Evolutionary conservation across 1,140 invertebrate genomes (phyloP), one percentile per base, ranked within the genome.

Genomic region (Dryas iulia): DNA sequence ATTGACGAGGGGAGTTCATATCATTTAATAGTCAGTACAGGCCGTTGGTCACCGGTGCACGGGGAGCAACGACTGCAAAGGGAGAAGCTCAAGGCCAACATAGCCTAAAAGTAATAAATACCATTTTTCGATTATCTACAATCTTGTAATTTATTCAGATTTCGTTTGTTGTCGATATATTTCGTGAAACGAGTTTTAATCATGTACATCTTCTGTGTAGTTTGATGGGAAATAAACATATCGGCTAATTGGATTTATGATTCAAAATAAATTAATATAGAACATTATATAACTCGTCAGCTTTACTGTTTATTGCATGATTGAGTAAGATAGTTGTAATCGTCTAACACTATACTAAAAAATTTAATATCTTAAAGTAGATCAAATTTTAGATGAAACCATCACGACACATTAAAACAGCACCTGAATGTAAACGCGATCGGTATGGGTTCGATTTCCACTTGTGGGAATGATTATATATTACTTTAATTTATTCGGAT

Each of bases 161-260:
- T 71, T 58, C 3, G 7, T 31, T 57, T 59, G 68, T 69, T 72
- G 61, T 59, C 61, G 65, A 66, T 74, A 74, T 66, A n/a, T n/a
- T n/a, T 74, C 66, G 59, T 60, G 56, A 66, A 80, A 78, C 73
- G 54, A 60, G 73, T 80, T 79, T 78, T 47, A 47, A 21, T 8
- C 18, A 6, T 47, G 39, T 47, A 47, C 14, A 47, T 47, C 2
- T 47, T 21, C 2, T 47, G 18, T 47, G 18, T 3, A 7, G 14
- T 21, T 47, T 47, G n/a, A 47, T 3, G 2, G 3, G 4, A 39
- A 47, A 18, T 7, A 47, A 47, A 47, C 6, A n/a, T n/a, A 35
- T 39, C 1, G 10, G 18, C 7, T 21, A 21, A 47, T 6, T 28
- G 26, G 26, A 3, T 28, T 28, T 35, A 6, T 35, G n/a, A 0